Conservation (phyloP, 2,888 invertebrate genomes). For the Chesias legatella region DNA sequence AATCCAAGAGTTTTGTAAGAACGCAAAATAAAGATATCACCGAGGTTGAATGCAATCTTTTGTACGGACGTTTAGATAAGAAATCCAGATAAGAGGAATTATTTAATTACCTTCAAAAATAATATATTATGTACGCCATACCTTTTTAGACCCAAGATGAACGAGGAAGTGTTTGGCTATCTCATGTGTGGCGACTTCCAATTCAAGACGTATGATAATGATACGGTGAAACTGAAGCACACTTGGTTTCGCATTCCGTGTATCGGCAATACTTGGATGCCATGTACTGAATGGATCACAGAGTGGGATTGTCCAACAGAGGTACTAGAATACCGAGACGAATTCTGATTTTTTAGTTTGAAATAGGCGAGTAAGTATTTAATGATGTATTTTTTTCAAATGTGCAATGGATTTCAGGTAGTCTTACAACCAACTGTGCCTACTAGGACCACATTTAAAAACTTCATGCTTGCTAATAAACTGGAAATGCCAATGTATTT, state of each 20-base stretch:
- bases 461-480: slow-evolving; percentile 69
- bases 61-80: too few relatives aligned
- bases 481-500: slow-evolving; percentile 63
- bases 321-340: slow-evolving; percentile 33
- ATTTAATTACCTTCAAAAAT: too few relatives aligned
- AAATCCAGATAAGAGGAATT: too few relatives aligned
- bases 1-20: too few relatives aligned
- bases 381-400: too few relatives aligned
- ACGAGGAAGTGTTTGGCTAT: slow-evolving; percentile 61
- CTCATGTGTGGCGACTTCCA: slow-evolving; percentile 68
- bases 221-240: slow-evolving; percentile 49
- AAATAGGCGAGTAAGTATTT: too few relatives aligned
- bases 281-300: slow-evolving; percentile 61
- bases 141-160: slow-evolving; percentile 56
- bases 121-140: too few relatives aligned
- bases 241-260: slow-evolving; percentile 70
- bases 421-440: slow-evolving; percentile 71
- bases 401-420: slow-evolving; percentile 41
- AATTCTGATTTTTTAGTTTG: too few relatives aligned
- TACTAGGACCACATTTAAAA: slow-evolving; percentile 57
- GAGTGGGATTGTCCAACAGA: slow-evolving; percentile 66
- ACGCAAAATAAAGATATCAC: too few relatives aligned
- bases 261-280: slow-evolving; percentile 65
- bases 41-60: too few relatives aligned
- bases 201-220: slow-evolving; percentile 40